Conservation (phyloP, 2,888 invertebrate genomes). For the Aleiodes alternator region DNA sequence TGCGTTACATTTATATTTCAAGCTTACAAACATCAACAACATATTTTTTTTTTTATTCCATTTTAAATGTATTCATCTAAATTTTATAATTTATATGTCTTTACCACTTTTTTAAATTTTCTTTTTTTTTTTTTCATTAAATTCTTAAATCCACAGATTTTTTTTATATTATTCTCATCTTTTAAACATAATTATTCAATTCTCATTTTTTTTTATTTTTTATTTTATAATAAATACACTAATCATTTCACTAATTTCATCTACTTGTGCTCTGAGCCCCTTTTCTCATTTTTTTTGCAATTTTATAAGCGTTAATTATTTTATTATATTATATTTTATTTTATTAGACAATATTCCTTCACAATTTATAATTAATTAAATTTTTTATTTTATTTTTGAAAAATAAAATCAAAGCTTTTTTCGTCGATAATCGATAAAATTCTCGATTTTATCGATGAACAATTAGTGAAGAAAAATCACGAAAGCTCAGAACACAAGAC, state of each 20-base stretch:
- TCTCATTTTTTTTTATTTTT: constrained; percentile 22
- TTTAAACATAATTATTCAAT: constrained; percentile 37
- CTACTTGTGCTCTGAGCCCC: constrained; percentile 60
- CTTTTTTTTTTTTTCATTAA: constrained; percentile 23
- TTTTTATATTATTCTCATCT: constrained; percentile 27
- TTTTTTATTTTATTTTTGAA: not conserved
- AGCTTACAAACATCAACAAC: constrained; percentile 75
- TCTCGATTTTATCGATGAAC: not conserved
- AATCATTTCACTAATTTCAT: constrained; percentile 36
- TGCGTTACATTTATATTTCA: constrained; percentile 74
- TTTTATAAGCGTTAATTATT: constrained; percentile 1
- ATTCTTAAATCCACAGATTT: constrained; percentile 29
- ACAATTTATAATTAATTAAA: constrained; percentile 2
- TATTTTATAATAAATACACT: constrained; percentile 42
- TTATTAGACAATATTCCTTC: not conserved
- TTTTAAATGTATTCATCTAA: constrained; percentile 18
- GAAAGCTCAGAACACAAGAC: constrained; percentile 60
- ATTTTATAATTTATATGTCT: constrained; percentile 41
- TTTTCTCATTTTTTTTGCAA: not conserved
- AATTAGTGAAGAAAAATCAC: constrained; percentile 12
- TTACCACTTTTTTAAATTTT: constrained; percentile 11
- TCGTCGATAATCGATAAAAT: not conserved
- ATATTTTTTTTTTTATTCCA: constrained; percentile 61
- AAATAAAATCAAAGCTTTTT: not conserved
- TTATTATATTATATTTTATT: not conserved